A percentile compares a stretch with the other conserved stretches of the same genome.
Conservation (phyloP, 2,888 invertebrate species). For the Crocallis elinguaria region DNA sequence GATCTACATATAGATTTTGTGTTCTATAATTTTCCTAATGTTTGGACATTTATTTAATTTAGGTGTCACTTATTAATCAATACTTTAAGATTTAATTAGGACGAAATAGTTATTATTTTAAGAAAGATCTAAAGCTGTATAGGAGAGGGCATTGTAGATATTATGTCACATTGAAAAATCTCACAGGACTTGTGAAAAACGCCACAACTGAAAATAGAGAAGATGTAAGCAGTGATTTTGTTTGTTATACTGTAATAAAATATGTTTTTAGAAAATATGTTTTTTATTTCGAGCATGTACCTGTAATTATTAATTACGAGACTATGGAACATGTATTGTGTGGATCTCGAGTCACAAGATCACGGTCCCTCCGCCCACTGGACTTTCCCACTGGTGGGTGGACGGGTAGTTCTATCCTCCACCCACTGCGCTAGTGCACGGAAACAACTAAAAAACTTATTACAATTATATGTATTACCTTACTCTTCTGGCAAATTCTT, state of each 20-base stretch:
- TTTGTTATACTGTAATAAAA: constrained; percentile 37
- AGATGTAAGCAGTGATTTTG: constrained; percentile 12
- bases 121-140: constrained; percentile 8
- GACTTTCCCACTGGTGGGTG: too few species aligned
- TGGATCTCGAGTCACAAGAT: too few species aligned
- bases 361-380: too few species aligned
- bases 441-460: too few species aligned
- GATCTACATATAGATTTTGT: background rate
- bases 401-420: too few species aligned
- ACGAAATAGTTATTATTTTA: constrained; percentile 2
- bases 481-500: too few species aligned
- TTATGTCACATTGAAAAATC: background rate
- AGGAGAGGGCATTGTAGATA: constrained; percentile 20
- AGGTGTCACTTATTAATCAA: constrained; percentile 12
- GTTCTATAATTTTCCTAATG: background rate
- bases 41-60: constrained; percentile 1
- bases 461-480: too few species aligned
- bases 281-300: constrained; percentile 4
- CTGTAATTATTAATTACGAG: too few species aligned
- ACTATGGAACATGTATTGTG: too few species aligned
- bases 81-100: constrained; percentile 2
- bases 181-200: constrained; percentile 8
- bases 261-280: constrained; percentile 23
- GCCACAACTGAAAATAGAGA: constrained; percentile 13
- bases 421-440: too few species aligned